Conservation (phyloP, 2,113 vertebrate species). For the Columbina picui region DNA sequence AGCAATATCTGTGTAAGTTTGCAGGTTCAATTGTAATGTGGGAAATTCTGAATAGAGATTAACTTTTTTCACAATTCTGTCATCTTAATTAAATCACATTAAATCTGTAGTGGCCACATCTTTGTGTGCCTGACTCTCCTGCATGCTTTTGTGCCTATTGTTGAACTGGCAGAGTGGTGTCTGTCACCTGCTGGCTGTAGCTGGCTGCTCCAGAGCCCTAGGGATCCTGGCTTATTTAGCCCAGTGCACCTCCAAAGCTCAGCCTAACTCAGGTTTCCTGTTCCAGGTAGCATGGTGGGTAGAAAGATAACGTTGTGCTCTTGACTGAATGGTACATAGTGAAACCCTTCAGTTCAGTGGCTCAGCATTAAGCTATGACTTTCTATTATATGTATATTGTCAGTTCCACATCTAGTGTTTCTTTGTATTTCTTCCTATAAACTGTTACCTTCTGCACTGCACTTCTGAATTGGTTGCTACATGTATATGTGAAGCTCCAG, state of each 20-base stretch:
- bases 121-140: neutral
- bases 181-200: neutral
- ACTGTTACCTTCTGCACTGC: neutral
- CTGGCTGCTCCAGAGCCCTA: neutral
- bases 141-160: neutral
- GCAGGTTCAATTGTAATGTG: neutral
- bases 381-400: neutral
- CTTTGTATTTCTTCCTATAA: neutral
- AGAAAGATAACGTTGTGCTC: neutral
- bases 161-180: neutral
- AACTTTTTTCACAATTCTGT: neutral
- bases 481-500: neutral
- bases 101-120: neutral
- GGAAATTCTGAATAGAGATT: neutral
- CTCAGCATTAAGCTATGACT: neutral
- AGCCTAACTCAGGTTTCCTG: neutral
- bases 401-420: neutral
- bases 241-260: neutral
- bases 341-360: neutral
- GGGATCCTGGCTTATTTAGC: neutral
- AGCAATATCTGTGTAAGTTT: neutral
- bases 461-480: neutral
- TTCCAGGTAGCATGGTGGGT: neutral
- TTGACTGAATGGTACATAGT: neutral
- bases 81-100: neutral